Conservation (phyloP, 2,113 vertebrate species). For the Hippopotamus amphibius region DNA sequence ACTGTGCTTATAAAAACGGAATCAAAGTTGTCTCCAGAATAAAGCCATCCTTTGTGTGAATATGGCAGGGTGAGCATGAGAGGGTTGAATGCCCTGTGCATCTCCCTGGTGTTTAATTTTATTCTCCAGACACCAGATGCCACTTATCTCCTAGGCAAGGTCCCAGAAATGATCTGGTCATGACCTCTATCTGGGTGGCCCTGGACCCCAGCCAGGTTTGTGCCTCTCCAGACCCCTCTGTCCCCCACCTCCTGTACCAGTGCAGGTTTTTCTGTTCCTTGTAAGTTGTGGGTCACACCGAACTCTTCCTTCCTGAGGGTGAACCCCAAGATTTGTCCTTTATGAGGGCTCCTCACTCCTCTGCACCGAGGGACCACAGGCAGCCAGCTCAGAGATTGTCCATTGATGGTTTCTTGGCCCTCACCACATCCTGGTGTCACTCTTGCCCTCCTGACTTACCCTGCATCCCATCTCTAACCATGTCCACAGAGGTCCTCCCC, state of each 20-base stretch:
- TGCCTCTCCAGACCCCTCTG: background rate
- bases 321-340: background rate
- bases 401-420: background rate
- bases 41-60: constrained; percentile 28
- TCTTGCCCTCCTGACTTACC: background rate
- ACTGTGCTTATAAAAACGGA: constrained; percentile 54
- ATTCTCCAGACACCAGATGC: background rate
- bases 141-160: background rate
- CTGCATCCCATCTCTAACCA: background rate
- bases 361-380: background rate
- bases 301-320: background rate
- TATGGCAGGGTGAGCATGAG: background rate
- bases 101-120: background rate
- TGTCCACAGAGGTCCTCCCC: background rate
- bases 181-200: background rate
- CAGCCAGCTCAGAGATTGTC: background rate
- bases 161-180: background rate
- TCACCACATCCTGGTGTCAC: background rate
- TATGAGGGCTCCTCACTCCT: background rate
- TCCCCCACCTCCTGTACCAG: background rate
- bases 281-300: background rate
- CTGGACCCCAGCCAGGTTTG: background rate
- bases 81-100: background rate
- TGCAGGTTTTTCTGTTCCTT: background rate
- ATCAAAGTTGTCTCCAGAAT: constrained; percentile 62